Percentiles rank a stretch among this genome's conserved stretches.
phyloP scores from a whole-genome alignment of 1,140 invertebrate genomes.

The Dufourea novaeangliae region DNA sequence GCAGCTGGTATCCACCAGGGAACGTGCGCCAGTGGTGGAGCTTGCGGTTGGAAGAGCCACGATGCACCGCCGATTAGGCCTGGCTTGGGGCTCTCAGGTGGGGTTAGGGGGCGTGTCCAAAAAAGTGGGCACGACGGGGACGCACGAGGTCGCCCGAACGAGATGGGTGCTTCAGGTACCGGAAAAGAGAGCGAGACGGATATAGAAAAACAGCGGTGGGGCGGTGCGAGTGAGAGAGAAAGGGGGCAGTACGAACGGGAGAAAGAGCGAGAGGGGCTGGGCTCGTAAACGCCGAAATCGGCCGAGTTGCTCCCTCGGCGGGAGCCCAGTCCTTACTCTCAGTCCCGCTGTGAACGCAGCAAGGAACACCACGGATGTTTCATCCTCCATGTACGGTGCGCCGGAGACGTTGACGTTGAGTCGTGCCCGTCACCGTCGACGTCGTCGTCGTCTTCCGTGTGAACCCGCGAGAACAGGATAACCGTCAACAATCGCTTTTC shows the following conservation, averaged over 20 bases:
- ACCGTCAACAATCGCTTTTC: neutral
- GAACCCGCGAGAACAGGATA: neutral
- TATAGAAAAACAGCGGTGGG: neutral
- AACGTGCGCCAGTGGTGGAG: slow-evolving; percentile 43
- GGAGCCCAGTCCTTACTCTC: slow-evolving; percentile 67
- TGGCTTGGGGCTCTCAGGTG: slow-evolving; percentile 24
- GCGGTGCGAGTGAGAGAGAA: neutral
- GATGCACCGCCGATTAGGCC: neutral
- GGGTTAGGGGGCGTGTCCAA: slow-evolving; percentile 36
- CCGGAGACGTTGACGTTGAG: slow-evolving; percentile 23
- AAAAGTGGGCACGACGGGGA: neutral
- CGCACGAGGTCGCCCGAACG: slow-evolving; percentile 14
- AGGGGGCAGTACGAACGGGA: neutral
- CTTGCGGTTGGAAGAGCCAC: neutral
- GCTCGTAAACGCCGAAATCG: slow-evolving; percentile 49
- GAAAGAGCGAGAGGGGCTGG: slow-evolving; percentile 23
- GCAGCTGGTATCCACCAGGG: slow-evolving; percentile 63
- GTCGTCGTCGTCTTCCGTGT: neutral
- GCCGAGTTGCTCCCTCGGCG: slow-evolving; percentile 65
- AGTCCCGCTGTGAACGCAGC: slow-evolving; percentile 82
- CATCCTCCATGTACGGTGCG: slow-evolving; percentile 42
- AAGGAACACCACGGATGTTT: slow-evolving; percentile 76
- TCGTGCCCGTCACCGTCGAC: slow-evolving; percentile 19
- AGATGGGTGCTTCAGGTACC: neutral
- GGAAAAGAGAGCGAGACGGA: neutral